phyloP scores from a whole-genome alignment of 2,888 invertebrate genomes.

The Tyria jacobaeae region DNA sequence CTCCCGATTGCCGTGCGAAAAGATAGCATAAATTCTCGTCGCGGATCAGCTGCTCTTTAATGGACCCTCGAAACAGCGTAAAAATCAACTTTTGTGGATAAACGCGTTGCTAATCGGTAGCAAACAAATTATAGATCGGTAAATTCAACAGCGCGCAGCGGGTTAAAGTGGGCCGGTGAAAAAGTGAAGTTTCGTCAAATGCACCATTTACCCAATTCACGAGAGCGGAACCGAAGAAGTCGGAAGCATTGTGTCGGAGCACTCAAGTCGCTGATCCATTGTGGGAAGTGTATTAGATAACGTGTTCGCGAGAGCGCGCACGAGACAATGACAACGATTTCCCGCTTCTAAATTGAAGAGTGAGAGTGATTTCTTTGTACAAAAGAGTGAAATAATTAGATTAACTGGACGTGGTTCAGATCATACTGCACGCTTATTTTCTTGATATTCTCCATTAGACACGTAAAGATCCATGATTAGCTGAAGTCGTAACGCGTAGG shows the following conservation, averaged over 20 bases:
- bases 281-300: slow-evolving; percentile 80
- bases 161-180: slow-evolving; percentile 72
- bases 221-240: slow-evolving; percentile 83
- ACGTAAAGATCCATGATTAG: slow-evolving; percentile 71
- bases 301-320: slow-evolving; percentile 72
- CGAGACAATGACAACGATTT: slow-evolving; percentile 75
- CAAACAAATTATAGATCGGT: slow-evolving; percentile 73
- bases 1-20: slow-evolving; percentile 83
- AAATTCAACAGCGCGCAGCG: slow-evolving; percentile 60
- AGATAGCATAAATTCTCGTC: slow-evolving; percentile 67
- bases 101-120: slow-evolving; percentile 72
- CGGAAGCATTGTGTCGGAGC: slow-evolving; percentile 77
- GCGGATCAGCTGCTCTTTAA: slow-evolving; percentile 68
- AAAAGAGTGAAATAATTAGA: slow-evolving; percentile 27
- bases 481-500: slow-evolving; percentile 58
- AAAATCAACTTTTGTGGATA: slow-evolving; percentile 72
- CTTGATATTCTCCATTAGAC: slow-evolving; percentile 59
- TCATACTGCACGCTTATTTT: slow-evolving; percentile 32
- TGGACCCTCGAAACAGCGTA: slow-evolving; percentile 67
- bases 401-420: slow-evolving; percentile 10
- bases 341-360: slow-evolving; percentile 68
- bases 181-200: slow-evolving; percentile 84
- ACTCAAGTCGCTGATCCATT: slow-evolving; percentile 68
- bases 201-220: slow-evolving; percentile 83
- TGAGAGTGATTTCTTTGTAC: slow-evolving; percentile 63